Conservation (phyloP, 2,888 invertebrate genomes). For the Drosophila diplacantha region DNA sequence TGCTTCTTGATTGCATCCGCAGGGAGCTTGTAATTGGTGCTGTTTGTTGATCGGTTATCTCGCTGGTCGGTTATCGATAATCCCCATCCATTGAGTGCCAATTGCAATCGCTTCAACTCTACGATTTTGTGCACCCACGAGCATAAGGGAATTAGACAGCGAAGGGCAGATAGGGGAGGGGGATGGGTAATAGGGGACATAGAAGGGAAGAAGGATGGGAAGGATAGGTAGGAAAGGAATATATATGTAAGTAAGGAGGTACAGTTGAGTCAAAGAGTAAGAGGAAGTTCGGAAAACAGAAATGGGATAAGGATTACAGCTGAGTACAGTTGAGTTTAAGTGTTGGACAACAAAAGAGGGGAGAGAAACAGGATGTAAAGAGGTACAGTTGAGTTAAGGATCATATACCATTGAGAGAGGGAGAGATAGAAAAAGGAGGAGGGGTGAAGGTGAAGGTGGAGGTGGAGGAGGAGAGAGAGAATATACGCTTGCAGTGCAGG, state of each 20-base stretch:
- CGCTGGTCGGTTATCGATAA: constrained; percentile 21
- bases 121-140: constrained; percentile 41
- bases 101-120: constrained; percentile 43
- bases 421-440: background rate
- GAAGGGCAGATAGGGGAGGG: background rate
- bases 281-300: background rate
- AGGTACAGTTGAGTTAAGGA: constrained; percentile 13
- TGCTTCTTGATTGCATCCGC: background rate
- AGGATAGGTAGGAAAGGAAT: background rate
- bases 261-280: background rate
- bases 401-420: constrained; percentile 12
- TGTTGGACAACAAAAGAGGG: background rate
- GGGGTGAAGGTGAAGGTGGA: background rate
- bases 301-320: background rate
- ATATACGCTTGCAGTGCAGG: background rate
- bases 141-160: constrained; percentile 13
- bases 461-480: background rate
- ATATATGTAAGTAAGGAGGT: background rate
- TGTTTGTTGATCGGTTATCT: constrained; percentile 26
- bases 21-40: constrained; percentile 17
- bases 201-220: background rate
- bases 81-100: constrained; percentile 47
- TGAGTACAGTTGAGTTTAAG: background rate
- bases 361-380: background rate
- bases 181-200: too few species aligned